A percentile compares a stretch with the other conserved stretches of the same genome.
Evolutionary conservation across 2,113 vertebrate genomes (phyloP).

Genomic region (Stictonetta naevosa): DNA sequence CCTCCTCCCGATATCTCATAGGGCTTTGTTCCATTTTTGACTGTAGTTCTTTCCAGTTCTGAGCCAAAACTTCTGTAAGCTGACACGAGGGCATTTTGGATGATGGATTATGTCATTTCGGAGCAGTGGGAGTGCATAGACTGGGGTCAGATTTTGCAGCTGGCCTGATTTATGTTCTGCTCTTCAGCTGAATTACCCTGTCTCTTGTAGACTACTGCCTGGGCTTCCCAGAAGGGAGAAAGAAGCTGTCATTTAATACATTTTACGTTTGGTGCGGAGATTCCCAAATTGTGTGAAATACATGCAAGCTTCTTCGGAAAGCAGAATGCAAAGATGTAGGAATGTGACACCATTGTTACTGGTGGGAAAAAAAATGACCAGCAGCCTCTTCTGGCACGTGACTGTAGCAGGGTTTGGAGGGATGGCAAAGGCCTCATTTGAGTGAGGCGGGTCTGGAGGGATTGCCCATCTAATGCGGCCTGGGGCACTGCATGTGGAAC

Average conservation of each 20-base stretch:
- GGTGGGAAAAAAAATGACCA: neutral
- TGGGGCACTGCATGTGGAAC: neutral
- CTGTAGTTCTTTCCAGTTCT: neutral
- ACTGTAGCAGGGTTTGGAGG: neutral
- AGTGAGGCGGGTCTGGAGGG: too few relatives aligned
- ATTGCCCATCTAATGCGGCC: neutral
- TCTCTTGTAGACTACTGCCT: slow-evolving; percentile 25
- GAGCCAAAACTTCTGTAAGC: slow-evolving; percentile 28
- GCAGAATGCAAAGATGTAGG: rapidly evolving
- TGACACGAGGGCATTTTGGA: slow-evolving; percentile 29
- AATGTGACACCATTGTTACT: neutral
- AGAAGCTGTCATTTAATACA: neutral
- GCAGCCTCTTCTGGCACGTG: rapidly evolving
- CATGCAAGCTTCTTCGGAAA: neutral
- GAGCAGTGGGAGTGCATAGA: slow-evolving; percentile 25
- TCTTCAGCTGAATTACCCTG: slow-evolving; percentile 8
- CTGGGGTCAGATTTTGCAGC: slow-evolving; percentile 16
- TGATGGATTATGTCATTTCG: slow-evolving; percentile 48
- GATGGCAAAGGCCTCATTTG: neutral
- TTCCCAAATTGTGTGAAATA: neutral
- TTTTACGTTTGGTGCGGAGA: neutral
- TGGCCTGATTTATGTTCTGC: slow-evolving; percentile 45
- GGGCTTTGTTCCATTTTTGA: neutral
- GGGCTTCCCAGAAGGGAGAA: neutral
- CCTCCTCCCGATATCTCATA: neutral